Conservation (phyloP, 2,888 invertebrate species). For the Caenorhabditis sp. region DNA sequence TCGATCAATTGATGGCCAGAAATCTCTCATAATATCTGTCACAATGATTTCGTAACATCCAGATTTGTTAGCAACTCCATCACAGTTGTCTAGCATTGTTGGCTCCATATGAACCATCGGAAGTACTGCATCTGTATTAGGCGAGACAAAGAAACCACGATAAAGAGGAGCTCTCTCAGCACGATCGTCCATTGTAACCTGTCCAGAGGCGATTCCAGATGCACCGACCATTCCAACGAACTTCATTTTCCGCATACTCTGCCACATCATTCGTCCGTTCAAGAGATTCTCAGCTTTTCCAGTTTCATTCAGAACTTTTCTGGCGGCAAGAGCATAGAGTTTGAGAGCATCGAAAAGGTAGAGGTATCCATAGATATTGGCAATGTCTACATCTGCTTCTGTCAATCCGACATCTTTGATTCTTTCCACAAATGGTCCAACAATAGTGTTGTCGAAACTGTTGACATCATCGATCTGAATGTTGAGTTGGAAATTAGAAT, state of each 20-base stretch:
- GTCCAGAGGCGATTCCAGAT: conserved; percentile 72
- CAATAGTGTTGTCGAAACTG: conserved; percentile 74
- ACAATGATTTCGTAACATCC: conserved; percentile 77
- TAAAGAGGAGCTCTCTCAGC: conserved; percentile 74
- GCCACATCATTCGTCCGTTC: conserved; percentile 80
- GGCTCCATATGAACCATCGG: conserved; percentile 78
- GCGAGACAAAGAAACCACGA: conserved; percentile 74
- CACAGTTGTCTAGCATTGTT: conserved; percentile 74
- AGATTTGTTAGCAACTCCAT: conserved; percentile 72
- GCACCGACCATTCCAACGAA: conserved; percentile 76
- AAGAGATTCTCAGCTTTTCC: conserved; percentile 73
- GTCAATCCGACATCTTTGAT: conserved; percentile 73
- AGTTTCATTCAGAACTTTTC: conserved; percentile 75
- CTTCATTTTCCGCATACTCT: conserved; percentile 77
- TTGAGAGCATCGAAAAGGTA: conserved; percentile 76
- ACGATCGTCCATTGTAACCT: conserved; percentile 73
- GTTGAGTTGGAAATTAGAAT: too few relatives aligned
- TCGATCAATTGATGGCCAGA: conserved; percentile 74
- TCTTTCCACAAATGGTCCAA: conserved; percentile 72
- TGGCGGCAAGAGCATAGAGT: conserved; percentile 78
- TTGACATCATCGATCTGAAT: conserved; percentile 75
- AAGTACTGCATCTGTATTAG: conserved; percentile 71
- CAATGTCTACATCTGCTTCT: conserved; percentile 72
- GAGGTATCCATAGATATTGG: conserved; percentile 75
- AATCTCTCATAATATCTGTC: conserved; percentile 74